These are phyloP conservation scores for Tubiluchus corallicola DNA, from an alignment of 2,888 invertebrate species.

Conservation along the genomic window DNA sequence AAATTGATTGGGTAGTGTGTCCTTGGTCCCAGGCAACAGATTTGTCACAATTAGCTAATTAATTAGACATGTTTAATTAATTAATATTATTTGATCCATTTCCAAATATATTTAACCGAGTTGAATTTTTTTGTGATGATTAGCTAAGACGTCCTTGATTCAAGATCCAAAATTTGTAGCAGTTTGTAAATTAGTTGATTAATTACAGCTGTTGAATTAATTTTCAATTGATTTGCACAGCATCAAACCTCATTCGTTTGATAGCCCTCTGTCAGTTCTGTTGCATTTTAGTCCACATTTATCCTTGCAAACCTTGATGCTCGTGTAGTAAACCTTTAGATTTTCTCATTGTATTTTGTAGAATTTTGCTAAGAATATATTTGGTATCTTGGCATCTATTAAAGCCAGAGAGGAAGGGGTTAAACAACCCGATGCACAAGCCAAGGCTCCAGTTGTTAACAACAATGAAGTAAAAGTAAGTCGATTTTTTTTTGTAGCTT, in stretches of 20 bases:
- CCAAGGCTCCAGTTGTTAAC: constrained; percentile 4
- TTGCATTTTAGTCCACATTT: too few relatives aligned
- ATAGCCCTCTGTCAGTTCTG: background rate
- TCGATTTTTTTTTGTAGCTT: background rate
- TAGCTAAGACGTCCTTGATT: too few relatives aligned
- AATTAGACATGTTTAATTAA: too few relatives aligned
- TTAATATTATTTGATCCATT: too few relatives aligned
- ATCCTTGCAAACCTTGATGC: too few relatives aligned
- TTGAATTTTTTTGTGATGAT: too few relatives aligned
- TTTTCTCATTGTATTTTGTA: constrained; percentile 26
- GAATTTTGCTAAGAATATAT: constrained; percentile 78
- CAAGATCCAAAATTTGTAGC: too few relatives aligned
- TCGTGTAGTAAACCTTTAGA: too few relatives aligned
- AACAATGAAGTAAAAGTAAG: background rate
- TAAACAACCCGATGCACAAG: constrained; percentile 15
- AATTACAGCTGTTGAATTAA: background rate
- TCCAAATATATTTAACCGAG: too few relatives aligned
- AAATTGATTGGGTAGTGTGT: too few relatives aligned
- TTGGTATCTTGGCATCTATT: constrained; percentile 72
- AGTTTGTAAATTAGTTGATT: background rate
- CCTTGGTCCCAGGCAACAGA: too few relatives aligned
- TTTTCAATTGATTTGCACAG: constrained; percentile 4
- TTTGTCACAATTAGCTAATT: too few relatives aligned
- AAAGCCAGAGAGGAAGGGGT: constrained; percentile 76
- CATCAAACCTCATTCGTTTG: background rate